Base-by-base conservation (phyloP, 2,888 invertebrate genomes). In the Dolomedes plantarius region DNA sequence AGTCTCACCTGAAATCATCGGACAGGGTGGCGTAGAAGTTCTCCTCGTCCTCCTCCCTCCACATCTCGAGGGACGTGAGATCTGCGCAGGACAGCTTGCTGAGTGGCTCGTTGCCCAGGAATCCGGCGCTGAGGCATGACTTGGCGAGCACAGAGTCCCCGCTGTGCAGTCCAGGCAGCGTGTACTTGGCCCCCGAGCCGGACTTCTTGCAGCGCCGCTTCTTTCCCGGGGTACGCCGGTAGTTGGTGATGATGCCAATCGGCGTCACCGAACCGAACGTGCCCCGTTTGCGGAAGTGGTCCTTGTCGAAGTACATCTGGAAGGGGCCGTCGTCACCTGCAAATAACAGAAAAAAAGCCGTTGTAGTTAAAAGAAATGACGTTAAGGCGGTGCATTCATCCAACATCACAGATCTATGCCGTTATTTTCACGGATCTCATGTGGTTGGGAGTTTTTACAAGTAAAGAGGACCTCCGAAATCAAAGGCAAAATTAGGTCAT, bases 321-420 rank as follows among this genome's bases (percentile, higher is more conserved):
- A 93, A 94, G 89, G 93, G 93, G n/a, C 93, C 93, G 89, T 93
- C 93, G 85, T 93, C 90, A n/a, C 93, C 93, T 92, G 88, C 46
- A 90, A 89, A 41, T 72, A 36, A 64, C 9, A 36, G 78, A 50
- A 29, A 19, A 41, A n/a, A 36, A 28, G n/a, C n/a, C n/a, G n/a
- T n/a, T n/a, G n/a, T n/a, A n/a, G n/a, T n/a, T n/a, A n/a, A n/a
- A n/a, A n/a, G n/a, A n/a, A n/a, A n/a, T n/a, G n/a, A n/a, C n/a
- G n/a, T n/a, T n/a, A n/a, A n/a, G n/a, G n/a, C n/a, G n/a, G n/a
- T n/a, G n/a, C n/a, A n/a, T n/a, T n/a, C n/a, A n/a, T n/a, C n/a
- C n/a, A n/a, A n/a, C n/a, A n/a, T n/a, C n/a, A n/a, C n/a, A n/a
- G n/a, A n/a, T n/a, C n/a, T n/a, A n/a, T n/a, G n/a, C n/a, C n/a